A percentile compares a stretch with the other conserved stretches of the same genome.
Evolutionary conservation across 2,797 vertebrate species (phyloP).

Genomic region (Phoebastria nigripes): DNA sequence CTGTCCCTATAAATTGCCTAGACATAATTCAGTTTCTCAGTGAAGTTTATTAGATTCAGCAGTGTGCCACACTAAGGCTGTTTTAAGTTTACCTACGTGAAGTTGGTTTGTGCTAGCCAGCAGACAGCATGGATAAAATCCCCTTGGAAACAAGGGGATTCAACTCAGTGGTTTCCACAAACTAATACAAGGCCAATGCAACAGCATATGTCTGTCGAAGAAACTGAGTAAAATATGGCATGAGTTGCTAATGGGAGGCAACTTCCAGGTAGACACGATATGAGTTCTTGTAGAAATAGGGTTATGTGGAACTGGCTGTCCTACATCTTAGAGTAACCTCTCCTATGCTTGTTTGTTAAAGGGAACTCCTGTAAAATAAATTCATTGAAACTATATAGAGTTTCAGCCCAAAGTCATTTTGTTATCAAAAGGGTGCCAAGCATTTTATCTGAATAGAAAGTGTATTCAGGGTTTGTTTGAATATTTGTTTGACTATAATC

Average conservation of each 20-base stretch:
- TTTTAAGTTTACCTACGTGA: not conserved
- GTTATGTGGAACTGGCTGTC: not conserved
- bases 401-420: not conserved
- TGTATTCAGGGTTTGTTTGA: not conserved
- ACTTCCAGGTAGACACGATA: not conserved
- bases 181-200: not conserved
- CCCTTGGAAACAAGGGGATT: not conserved
- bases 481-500: not conserved
- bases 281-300: not conserved
- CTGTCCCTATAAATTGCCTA: not conserved
- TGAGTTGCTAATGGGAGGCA: not conserved
- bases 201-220: not conserved
- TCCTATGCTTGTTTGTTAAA: not conserved
- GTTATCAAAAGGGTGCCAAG: not conserved
- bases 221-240: not conserved
- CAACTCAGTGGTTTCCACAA: not conserved
- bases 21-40: not conserved
- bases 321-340: not conserved
- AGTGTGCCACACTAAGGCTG: not conserved
- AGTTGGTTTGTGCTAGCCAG: not conserved
- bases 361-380: not conserved
- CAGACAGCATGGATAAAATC: not conserved
- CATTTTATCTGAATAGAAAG: not conserved
- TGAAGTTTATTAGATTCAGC: not conserved
- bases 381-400: not conserved